Percentiles rank a stretch among this genome's conserved stretches.
phyloP scores from a whole-genome alignment of 2,888 invertebrate species.

The Spilarctia lutea region DNA sequence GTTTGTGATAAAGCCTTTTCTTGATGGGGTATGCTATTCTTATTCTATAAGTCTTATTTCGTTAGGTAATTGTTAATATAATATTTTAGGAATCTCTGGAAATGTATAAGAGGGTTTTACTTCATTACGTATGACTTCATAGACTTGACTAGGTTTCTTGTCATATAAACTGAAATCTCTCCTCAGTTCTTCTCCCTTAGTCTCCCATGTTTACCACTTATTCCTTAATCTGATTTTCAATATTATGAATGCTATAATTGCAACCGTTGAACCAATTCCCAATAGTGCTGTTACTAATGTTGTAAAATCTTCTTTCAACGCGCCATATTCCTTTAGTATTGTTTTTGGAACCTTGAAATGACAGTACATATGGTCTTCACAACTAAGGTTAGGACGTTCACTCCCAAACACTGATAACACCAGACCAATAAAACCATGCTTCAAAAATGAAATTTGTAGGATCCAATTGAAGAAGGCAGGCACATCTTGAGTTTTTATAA shows the following conservation, averaged over 20 bases:
- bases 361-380: constrained; percentile 89
- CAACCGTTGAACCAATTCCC: constrained; percentile 87
- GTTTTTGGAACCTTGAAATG: constrained; percentile 90
- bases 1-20: neutral
- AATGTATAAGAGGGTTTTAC: neutral
- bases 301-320: constrained; percentile 89
- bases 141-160: constrained; percentile 14
- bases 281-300: constrained; percentile 89
- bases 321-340: constrained; percentile 92
- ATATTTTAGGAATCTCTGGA: neutral
- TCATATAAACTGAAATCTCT: neutral
- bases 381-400: constrained; percentile 90
- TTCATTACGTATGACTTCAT: neutral
- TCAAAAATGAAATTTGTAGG: constrained; percentile 95
- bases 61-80: neutral
- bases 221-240: constrained; percentile 88
- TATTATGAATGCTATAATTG: constrained; percentile 89
- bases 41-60: constrained; percentile 10
- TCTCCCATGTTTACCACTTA: constrained; percentile 67
- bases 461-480: constrained; percentile 93
- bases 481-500: constrained; percentile 93
- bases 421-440: constrained; percentile 95
- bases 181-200: neutral
- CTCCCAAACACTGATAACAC: constrained; percentile 94
- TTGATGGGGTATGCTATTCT: neutral